These are phyloP conservation scores for Agrochola circellaris DNA, from an alignment of 2,888 invertebrate species.

Conservation along the genomic window DNA sequence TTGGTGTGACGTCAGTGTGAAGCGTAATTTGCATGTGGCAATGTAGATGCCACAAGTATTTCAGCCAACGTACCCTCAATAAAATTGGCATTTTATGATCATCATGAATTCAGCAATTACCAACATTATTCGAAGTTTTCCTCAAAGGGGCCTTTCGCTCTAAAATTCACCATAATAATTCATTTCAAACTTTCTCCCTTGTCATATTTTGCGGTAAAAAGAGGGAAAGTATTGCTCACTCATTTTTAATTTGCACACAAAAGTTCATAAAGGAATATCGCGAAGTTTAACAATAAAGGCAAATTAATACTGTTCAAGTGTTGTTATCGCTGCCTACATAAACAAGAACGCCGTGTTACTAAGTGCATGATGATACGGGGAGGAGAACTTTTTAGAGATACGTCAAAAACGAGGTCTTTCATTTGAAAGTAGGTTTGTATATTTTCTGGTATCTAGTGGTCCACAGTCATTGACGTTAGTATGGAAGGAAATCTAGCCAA, in stretches of 20 bases:
- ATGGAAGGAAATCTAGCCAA: background rate
- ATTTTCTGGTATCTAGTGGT: background rate
- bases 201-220: slow-evolving; percentile 56
- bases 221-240: slow-evolving; percentile 33
- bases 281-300: slow-evolving; percentile 60
- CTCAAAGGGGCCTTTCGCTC: slow-evolving; percentile 27
- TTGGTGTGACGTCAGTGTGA: too few species aligned
- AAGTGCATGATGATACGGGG: background rate
- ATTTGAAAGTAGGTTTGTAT: background rate
- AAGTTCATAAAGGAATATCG: slow-evolving; percentile 55
- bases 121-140: slow-evolving; percentile 54
- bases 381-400: background rate
- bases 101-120: slow-evolving; percentile 21
- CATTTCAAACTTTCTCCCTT: slow-evolving; percentile 56
- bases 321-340: slow-evolving; percentile 11
- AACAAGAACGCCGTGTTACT: slow-evolving; percentile 2
- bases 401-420: background rate
- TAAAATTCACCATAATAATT: slow-evolving; percentile 57
- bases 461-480: background rate
- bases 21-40: too few species aligned
- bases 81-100: slow-evolving; percentile 38
- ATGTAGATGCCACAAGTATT: too few species aligned
- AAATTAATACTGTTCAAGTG: slow-evolving; percentile 58
- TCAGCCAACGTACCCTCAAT: slow-evolving; percentile 12
- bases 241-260: slow-evolving; percentile 62